phyloP scores from a whole-genome alignment of 2,113 vertebrate species.

The Phylloscopus trochilus region DNA sequence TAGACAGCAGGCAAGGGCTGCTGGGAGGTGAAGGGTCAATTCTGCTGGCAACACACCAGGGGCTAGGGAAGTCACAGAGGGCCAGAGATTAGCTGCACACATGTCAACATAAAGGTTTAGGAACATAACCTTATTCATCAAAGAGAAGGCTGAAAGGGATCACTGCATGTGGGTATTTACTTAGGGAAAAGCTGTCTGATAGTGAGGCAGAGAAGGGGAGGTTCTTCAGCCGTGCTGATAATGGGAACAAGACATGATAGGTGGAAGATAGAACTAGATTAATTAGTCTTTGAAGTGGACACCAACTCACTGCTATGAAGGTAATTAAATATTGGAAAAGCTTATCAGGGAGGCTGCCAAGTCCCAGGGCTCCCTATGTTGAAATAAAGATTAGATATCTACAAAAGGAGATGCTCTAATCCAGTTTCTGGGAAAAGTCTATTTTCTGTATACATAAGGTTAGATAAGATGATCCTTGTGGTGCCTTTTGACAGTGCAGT shows the following conservation, averaged over 20 bases:
- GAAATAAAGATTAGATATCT: conserved; percentile 42
- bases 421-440: neutral
- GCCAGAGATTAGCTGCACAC: neutral
- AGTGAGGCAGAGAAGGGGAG: neutral
- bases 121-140: neutral
- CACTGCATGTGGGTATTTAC: neutral
- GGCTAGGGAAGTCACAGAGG: neutral
- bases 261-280: neutral
- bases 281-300: conserved; percentile 41
- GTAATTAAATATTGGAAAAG: conserved; percentile 43
- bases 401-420: conserved; percentile 15
- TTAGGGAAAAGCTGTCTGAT: neutral
- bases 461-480: neutral
- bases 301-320: neutral
- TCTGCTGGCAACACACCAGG: neutral
- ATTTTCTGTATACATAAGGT: conserved; percentile 11
- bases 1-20: neutral
- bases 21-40: neutral
- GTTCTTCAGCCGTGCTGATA: neutral
- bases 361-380: neutral
- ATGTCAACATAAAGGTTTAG: neutral
- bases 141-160: neutral
- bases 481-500: neutral
- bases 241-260: neutral
- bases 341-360: conserved; percentile 28